Evolutionary conservation across 2,797 vertebrate species (phyloP), one percentile per base, ranked within the genome.

Genomic region (Craterocephalus amniculus): DNA sequence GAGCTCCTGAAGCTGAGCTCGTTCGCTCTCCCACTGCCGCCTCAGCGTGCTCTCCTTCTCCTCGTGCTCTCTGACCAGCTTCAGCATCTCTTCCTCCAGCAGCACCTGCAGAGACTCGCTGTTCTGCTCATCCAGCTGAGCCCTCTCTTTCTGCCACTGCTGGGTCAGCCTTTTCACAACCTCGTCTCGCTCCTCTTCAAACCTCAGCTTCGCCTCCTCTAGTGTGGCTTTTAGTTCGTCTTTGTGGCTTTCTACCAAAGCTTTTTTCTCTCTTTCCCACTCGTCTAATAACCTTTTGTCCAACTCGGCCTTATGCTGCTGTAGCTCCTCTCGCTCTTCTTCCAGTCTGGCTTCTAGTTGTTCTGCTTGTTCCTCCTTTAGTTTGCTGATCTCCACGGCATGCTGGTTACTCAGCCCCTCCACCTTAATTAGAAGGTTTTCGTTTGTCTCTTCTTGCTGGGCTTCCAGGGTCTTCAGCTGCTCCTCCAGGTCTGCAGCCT

Each of bases 41-140:
- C 57, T 69, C 36, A 92, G 76, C 66, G 68, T 9, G 34, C 10
- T 59, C 86, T 93, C 91, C 71, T 88, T 89, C 68, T 92, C 89
- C 43, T 95, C 92, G 10, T 90, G 90, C 16, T 95, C 92, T 63
- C 57, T 84, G 36, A 90, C 58, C 0, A 93, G 85, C 52, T 55
- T 87, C 45, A 91, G 6, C 84, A 89, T 93, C 84, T 93, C 92
- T 14, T 93, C 92, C 67, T 92, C 91, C 35, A 95, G 74, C 65
- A 92, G 29, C 26, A 56, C 75, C 79, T 93, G 92, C 67, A 94
- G 81, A 12, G 78, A 43, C 71, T 92, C 83, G 0, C 82, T 84
- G 34, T 89, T 88, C 74, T 89, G 88, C 78, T 93, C 87, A 12
- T 93, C 91, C 67, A 94, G 68, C 72, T 59, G 88, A 54, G 78